These are phyloP conservation scores for Poeciliopsis presidionis DNA, from an alignment of 2,797 vertebrate genomes.

Conservation along the genomic window DNA sequence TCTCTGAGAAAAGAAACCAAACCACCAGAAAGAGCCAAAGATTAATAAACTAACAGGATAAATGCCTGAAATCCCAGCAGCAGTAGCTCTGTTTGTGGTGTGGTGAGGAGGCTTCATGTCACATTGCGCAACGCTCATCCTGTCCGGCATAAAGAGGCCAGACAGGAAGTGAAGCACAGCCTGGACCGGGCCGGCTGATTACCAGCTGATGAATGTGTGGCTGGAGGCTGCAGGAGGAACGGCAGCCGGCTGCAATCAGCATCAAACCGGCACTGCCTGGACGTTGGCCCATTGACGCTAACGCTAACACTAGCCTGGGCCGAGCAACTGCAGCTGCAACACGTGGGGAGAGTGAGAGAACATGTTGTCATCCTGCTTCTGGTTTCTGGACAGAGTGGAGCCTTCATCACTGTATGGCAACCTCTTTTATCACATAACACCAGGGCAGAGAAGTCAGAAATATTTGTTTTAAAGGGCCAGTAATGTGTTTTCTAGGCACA, in stretches of 20 bases:
- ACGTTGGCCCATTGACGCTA: slow-evolving; percentile 15
- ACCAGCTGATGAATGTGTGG: slow-evolving; percentile 77
- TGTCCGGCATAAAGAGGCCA: not conserved
- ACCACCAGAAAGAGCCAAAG: not conserved
- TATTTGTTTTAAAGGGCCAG: too few species aligned
- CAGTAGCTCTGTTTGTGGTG: too few species aligned
- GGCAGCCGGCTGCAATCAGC: slow-evolving; percentile 64
- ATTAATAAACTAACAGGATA: not conserved
- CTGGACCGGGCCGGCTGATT: slow-evolving; percentile 63
- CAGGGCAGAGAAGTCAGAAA: not conserved
- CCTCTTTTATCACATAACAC: not conserved
- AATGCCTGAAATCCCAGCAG: not conserved
- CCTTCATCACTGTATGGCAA: not conserved
- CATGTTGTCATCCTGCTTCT: not conserved
- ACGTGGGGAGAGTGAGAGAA: not conserved
- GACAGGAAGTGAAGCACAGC: slow-evolving; percentile 40
- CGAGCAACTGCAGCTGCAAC: slow-evolving; percentile 45
- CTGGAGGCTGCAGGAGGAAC: slow-evolving; percentile 54
- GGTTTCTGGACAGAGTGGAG: not conserved
- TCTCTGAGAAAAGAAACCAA: not conserved
- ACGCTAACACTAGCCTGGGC: slow-evolving; percentile 13
- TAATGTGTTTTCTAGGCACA: too few species aligned
- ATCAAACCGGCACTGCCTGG: slow-evolving; percentile 48
- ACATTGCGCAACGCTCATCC: slow-evolving; percentile 18
- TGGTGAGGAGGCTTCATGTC: slow-evolving; percentile 11